phyloP scores from a whole-genome alignment of 2,797 vertebrate genomes.

The Chiropotes sagulatus region DNA sequence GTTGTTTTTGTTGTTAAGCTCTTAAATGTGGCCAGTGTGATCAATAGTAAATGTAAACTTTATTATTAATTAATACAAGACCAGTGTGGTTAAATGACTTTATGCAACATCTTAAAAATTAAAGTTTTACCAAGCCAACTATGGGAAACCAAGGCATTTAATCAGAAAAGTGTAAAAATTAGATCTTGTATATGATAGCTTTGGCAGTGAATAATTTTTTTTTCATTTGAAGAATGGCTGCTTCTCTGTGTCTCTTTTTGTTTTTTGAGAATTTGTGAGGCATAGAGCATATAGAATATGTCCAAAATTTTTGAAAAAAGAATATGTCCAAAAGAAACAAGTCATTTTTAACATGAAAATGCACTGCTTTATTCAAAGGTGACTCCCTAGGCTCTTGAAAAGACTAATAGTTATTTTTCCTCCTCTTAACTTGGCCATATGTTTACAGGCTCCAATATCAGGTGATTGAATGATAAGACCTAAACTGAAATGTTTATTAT shows the following conservation, averaged over 20 bases:
- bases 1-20: not conserved
- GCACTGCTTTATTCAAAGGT: conserved; percentile 41
- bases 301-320: not conserved
- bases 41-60: not conserved
- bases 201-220: not conserved
- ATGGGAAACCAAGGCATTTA: not conserved
- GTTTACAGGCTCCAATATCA: not conserved
- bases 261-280: not conserved
- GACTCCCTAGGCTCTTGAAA: not conserved
- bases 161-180: not conserved
- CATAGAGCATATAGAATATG: not conserved
- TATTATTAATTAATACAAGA: not conserved
- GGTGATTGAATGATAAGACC: conserved; percentile 30
- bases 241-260: not conserved
- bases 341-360: conserved; percentile 1
- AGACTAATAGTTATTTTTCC: not conserved
- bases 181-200: not conserved
- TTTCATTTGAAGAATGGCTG: not conserved
- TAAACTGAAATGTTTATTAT: conserved; percentile 31
- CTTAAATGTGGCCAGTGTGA: not conserved
- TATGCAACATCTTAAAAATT: not conserved
- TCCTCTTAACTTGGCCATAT: not conserved
- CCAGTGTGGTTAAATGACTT: not conserved
- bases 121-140: not conserved
- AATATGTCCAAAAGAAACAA: not conserved